phyloP scores from a whole-genome alignment of 2,113 vertebrate genomes.

The Diadophis punctatus region DNA sequence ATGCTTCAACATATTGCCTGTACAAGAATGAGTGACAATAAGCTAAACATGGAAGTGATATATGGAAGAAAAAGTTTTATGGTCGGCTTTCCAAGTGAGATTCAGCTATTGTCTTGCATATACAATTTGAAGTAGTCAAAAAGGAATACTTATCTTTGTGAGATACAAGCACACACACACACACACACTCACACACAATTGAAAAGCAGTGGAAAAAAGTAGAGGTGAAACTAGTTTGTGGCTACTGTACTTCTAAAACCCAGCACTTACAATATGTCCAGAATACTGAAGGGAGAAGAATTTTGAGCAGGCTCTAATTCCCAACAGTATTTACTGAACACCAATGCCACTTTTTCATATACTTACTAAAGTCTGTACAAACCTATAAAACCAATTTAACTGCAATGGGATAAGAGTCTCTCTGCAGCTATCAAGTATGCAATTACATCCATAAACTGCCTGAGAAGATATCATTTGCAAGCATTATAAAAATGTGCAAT shows the following conservation, averaged over 20 bases:
- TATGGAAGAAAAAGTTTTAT: conserved; percentile 43
- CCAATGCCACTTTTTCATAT: background rate
- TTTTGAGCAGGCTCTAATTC: background rate
- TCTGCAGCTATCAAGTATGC: background rate
- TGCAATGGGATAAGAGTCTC: too few relatives aligned
- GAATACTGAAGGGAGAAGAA: background rate
- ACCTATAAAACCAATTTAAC: background rate
- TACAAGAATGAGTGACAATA: background rate
- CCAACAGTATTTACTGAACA: background rate
- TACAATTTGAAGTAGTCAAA: conserved; percentile 69
- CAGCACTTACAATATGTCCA: background rate
- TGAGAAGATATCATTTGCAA: background rate
- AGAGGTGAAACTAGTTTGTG: background rate
- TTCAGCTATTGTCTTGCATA: conserved; percentile 59
- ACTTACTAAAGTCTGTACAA: background rate
- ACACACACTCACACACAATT: background rate
- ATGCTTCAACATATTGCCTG: background rate
- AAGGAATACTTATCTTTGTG: conserved; percentile 43
- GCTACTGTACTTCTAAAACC: background rate
- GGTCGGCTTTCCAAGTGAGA: conserved; percentile 51
- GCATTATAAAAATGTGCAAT: background rate
- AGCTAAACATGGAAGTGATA: background rate
- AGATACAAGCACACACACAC: background rate
- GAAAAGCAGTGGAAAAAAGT: background rate
- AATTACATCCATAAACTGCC: background rate